phyloP scores from a whole-genome alignment of 2,113 vertebrate genomes.

The Seriola rivoliana region DNA sequence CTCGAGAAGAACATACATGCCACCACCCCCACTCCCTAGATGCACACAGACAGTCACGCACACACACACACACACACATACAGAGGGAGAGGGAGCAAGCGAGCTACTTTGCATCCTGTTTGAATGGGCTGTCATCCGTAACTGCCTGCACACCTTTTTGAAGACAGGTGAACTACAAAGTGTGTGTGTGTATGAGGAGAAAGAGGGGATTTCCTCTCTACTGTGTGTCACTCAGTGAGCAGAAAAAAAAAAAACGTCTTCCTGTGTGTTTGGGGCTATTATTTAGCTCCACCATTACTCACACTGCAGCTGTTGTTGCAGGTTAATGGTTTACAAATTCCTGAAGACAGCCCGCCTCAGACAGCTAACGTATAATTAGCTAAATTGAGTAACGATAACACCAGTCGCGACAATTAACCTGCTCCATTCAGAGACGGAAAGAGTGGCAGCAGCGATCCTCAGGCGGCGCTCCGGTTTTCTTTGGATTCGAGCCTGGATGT shows the following conservation, averaged over 20 bases:
- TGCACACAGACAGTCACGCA: conserved; percentile 29
- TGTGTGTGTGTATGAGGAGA: not conserved
- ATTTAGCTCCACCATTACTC: conserved; percentile 43
- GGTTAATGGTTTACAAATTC: conserved; percentile 81
- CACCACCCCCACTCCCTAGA: conserved; percentile 69
- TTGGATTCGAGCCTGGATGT: conserved; percentile 65
- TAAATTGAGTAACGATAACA: conserved; percentile 59
- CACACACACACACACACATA: conserved; percentile 28
- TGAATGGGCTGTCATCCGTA: conserved; percentile 79
- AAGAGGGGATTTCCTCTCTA: conserved; percentile 66
- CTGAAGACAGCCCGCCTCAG: conserved; percentile 56
- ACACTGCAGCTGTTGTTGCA: conserved; percentile 55
- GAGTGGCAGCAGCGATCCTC: conserved; percentile 47
- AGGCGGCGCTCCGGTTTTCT: conserved; percentile 37
- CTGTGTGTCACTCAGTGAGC: conserved; percentile 56
- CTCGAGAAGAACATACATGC: conserved; percentile 76
- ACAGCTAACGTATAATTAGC: conserved; percentile 73
- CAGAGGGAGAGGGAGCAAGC: conserved; percentile 25
- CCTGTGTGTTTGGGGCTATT: conserved; percentile 36
- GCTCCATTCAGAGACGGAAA: conserved; percentile 36
- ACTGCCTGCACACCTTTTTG: conserved; percentile 77
- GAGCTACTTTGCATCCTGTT: conserved; percentile 82
- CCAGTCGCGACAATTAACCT: conserved; percentile 72
- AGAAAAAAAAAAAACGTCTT: conserved; percentile 51
- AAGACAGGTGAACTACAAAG: conserved; percentile 80